Base-by-base conservation (phyloP, 2,797 vertebrate genomes). In the Gymnothorax reevesii region DNA sequence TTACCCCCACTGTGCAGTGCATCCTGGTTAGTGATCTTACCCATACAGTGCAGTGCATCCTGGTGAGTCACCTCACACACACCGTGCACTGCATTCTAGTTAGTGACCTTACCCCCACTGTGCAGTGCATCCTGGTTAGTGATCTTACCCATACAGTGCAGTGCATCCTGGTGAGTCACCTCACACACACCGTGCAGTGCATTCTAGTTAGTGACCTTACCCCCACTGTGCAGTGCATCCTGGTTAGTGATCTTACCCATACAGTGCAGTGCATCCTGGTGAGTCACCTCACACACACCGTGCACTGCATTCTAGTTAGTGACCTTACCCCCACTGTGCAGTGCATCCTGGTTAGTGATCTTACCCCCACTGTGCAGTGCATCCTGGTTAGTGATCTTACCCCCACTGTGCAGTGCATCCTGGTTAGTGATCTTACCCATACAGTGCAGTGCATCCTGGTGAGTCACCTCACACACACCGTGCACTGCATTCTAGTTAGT, bases 371-470 rank as follows among this genome's bases (percentile, higher is more conserved):
- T 42, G 33, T 42, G 33, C 33, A 42, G 33, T 42, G 33, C 33
- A 42, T 42, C 33, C 33, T 42, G 33, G 33, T 42, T 1, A 42
- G 33, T 42, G 33, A 42, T 2, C 33, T 42, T 2, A 96, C 97
- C 52, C 97, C 98, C 57, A 99, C 98, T 0, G 98, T 99, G 84
- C 97, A 95, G 90, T 99, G 98, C 90, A 98, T 99, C 92, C 95
- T 99, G 97, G 98, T 99, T 95, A 94, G 95, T 69, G 64, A 69
- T 13, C 71, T 98, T 0, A 96, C 97, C 52, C 97, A 98, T 57
- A 99, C 98, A 0, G 98, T 99, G 84, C 97, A 95, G 90, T 99
- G 98, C 90, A 98, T 99, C 92, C 95, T 99, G 97, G 98, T 99
- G 95, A 94, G 95, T 69, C 22, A 69, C 33, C 71, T 12, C 25